These are phyloP conservation scores for Mionectes macconnelli DNA, from an alignment of 2,113 vertebrate species.

Conservation along the genomic window DNA sequence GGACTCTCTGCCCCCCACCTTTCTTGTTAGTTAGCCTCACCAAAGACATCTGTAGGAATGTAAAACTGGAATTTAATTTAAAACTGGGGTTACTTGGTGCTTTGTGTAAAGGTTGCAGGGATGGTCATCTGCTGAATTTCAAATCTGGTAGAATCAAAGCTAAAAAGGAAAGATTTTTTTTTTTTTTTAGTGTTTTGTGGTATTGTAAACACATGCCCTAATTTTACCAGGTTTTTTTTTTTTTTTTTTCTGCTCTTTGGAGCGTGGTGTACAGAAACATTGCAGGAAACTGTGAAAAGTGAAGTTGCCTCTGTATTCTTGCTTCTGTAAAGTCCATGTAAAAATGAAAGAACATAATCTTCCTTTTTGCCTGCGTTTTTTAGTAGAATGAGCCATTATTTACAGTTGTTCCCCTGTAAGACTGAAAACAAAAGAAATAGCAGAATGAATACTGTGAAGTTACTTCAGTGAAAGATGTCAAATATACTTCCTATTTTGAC, in stretches of 20 bases:
- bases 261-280: not conserved
- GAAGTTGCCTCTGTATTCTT: not conserved
- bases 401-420: not conserved
- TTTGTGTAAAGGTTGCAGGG: not conserved
- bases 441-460: not conserved
- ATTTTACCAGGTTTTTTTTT: not conserved
- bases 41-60: not conserved
- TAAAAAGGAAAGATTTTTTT: not conserved
- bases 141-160: not conserved
- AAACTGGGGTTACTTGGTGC: not conserved
- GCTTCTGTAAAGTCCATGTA: not conserved
- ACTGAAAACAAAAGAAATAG: not conserved
- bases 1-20: not conserved
- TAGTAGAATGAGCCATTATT: not conserved
- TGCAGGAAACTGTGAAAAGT: not conserved
- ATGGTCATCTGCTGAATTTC: not conserved
- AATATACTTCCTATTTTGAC: not conserved
- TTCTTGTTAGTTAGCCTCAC: not conserved
- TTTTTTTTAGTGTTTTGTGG: not conserved
- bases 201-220: not conserved
- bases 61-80: not conserved
- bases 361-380: not conserved
- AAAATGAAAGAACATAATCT: not conserved
- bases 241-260: not conserved
- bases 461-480: not conserved